Percentiles rank a stretch among this genome's conserved stretches.
phyloP scores from a whole-genome alignment of 2,888 invertebrate species.

The Lissonota sp. region DNA sequence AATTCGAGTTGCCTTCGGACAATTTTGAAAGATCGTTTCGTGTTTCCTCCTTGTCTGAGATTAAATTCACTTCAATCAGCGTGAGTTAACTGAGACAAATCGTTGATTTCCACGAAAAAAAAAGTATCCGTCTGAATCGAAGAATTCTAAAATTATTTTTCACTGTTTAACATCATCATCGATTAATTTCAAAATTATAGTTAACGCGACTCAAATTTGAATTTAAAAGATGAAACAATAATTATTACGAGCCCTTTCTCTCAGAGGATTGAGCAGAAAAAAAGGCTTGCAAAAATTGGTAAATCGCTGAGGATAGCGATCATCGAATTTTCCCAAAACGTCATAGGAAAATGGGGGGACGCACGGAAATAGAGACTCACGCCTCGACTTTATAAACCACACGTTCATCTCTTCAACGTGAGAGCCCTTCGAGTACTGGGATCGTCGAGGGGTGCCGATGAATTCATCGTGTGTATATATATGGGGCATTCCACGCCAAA shows the following conservation, averaged over 20 bases:
- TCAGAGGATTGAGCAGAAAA: too few relatives aligned
- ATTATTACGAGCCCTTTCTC: too few relatives aligned
- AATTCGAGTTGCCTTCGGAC: constrained; percentile 33
- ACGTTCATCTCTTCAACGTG: constrained; percentile 1
- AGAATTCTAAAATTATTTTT: neutral
- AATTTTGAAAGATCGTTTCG: constrained; percentile 7
- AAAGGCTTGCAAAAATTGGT: constrained; percentile 10
- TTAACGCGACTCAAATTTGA: too few relatives aligned
- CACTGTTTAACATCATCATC: neutral
- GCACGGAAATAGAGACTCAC: constrained; percentile 16
- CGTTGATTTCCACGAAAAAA: constrained; percentile 20
- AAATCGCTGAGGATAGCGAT: constrained; percentile 34
- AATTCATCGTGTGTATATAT: too few relatives aligned
- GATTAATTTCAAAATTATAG: too few relatives aligned
- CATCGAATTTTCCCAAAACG: constrained; percentile 28
- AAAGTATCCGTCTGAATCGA: neutral
- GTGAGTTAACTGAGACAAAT: constrained; percentile 18
- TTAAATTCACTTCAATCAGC: constrained; percentile 10
- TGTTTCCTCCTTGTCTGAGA: constrained; percentile 24
- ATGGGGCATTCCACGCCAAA: too few relatives aligned
- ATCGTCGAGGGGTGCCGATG: too few relatives aligned
- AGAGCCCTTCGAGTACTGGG: too few relatives aligned
- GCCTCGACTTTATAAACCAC: constrained; percentile 9
- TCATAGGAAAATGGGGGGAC: constrained; percentile 3
- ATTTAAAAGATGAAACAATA: too few relatives aligned